phyloP scores from a whole-genome alignment of 2,797 vertebrate species.

The Scolopax rusticola region DNA sequence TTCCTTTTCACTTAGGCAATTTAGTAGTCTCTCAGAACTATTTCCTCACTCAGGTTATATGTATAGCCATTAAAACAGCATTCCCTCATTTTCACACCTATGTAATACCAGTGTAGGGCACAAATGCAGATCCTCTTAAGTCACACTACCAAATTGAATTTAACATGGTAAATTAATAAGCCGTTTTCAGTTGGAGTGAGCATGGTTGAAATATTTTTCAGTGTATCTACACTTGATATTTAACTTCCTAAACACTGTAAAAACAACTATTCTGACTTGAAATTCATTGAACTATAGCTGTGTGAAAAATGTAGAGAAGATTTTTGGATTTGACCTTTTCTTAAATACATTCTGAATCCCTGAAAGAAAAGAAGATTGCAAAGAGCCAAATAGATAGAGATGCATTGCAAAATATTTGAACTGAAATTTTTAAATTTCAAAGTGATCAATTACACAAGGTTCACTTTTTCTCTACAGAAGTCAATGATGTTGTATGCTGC shows the following conservation, averaged over 20 bases:
- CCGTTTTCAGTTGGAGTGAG: not conserved
- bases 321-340: not conserved
- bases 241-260: not conserved
- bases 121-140: not conserved
- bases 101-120: not conserved
- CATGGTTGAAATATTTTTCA: not conserved
- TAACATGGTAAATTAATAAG: not conserved
- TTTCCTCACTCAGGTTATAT: not conserved
- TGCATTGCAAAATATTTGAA: not conserved
- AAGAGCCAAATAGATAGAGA: not conserved
- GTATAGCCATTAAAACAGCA: not conserved
- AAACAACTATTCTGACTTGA: not conserved
- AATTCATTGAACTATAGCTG: not conserved
- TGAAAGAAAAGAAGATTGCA: not conserved
- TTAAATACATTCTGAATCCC: not conserved
- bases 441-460: not conserved
- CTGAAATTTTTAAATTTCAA: not conserved
- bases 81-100: not conserved
- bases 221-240: not conserved
- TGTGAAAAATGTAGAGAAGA: not conserved
- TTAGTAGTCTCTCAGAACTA: not conserved
- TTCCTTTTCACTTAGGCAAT: not conserved
- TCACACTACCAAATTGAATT: not conserved
- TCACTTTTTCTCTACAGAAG: not conserved
- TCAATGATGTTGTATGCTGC: too few relatives aligned